Percentiles rank a stretch among this genome's conserved stretches.
Conservation (phyloP, 2,797 vertebrate genomes). For the Acomys russatus region DNA sequence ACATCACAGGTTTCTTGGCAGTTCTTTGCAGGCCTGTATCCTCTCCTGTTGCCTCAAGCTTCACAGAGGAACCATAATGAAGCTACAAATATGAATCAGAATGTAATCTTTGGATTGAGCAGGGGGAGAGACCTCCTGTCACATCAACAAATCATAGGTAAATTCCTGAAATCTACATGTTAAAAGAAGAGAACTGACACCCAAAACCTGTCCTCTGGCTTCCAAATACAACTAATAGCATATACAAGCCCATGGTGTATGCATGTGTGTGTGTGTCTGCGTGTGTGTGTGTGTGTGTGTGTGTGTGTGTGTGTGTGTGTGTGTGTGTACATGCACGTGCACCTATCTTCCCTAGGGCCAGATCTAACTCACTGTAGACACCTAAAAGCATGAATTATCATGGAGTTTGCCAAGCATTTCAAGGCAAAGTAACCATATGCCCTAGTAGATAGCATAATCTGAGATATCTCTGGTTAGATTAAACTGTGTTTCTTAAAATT, state of each 20-base stretch:
- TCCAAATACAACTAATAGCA: background rate
- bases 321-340: no score
- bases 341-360: background rate
- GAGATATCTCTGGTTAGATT: constrained; percentile 44
- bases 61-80: background rate
- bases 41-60: background rate
- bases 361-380: background rate
- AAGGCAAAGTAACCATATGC: constrained; percentile 38
- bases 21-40: background rate
- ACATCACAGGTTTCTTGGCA: background rate
- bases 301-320: background rate
- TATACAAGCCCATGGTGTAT: background rate
- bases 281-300: background rate
- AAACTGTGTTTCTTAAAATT: constrained; percentile 13
- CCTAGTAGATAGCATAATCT: constrained; percentile 5
- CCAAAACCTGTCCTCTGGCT: background rate
- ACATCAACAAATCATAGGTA: no score
- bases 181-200: background rate
- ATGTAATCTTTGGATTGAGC: background rate
- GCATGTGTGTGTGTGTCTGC: background rate
- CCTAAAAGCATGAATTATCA: background rate
- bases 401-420: constrained; percentile 15
- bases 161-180: background rate
- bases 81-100: background rate
- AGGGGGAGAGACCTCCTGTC: background rate